Percentiles rank a stretch among this genome's conserved stretches.
phyloP scores from a whole-genome alignment of 2,888 invertebrate species.

The Spisula subtruncata region DNA sequence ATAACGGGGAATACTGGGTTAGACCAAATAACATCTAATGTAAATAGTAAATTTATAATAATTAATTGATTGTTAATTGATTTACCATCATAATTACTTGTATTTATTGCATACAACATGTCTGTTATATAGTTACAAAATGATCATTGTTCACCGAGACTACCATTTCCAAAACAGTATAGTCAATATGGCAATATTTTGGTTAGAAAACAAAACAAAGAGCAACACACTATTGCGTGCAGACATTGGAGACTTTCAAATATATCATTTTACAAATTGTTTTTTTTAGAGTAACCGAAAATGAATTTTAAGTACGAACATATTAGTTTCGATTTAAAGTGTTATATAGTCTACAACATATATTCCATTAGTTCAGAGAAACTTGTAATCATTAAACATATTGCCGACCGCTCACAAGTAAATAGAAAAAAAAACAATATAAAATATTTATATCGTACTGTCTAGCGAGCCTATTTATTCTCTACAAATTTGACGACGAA shows the following conservation, averaged over 20 bases:
- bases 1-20: no score
- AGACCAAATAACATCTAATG: no score
- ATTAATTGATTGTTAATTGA: no score
- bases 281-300: background rate
- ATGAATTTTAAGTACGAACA: background rate
- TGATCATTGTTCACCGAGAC: background rate
- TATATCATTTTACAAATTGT: background rate
- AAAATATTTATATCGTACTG: background rate
- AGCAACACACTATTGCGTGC: constrained; percentile 10
- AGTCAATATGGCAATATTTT: background rate
- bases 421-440: background rate
- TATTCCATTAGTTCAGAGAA: background rate
- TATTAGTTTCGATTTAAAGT: background rate
- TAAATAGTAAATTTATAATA: no score
- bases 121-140: background rate
- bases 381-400: background rate
- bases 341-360: background rate
- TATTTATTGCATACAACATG: no score
- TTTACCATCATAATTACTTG: no score
- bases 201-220: background rate
- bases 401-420: background rate
- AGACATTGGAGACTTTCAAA: background rate
- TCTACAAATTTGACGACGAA: background rate
- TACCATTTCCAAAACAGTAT: background rate
- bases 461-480: background rate